These are phyloP conservation scores for Daktulosphaira vitifoliae DNA, from an alignment of 1,140 invertebrate genomes.

Conservation along the genomic window DNA sequence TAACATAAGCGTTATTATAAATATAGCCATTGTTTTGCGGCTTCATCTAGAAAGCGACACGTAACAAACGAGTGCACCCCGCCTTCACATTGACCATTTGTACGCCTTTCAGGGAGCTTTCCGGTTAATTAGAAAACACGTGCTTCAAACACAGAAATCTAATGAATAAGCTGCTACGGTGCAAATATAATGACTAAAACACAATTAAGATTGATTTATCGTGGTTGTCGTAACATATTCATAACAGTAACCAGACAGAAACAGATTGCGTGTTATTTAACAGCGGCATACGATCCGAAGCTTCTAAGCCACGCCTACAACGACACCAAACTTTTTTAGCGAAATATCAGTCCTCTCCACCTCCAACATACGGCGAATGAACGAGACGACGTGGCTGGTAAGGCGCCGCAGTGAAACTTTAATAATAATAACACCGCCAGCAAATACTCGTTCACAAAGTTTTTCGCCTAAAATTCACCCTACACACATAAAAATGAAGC, in stretches of 20 bases:
- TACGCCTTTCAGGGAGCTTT: neutral
- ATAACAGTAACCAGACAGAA: conserved; percentile 6
- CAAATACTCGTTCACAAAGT: neutral
- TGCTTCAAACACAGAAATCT: neutral
- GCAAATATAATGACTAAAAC: neutral
- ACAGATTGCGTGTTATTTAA: neutral
- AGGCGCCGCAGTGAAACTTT: neutral
- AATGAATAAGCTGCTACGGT: neutral
- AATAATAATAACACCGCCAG: conserved; percentile 14
- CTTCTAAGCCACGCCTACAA: too few relatives aligned
- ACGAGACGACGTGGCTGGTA: too few relatives aligned
- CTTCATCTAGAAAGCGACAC: too few relatives aligned
- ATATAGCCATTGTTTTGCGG: too few relatives aligned
- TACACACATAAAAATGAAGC: neutral
- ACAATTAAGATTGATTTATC: conserved; percentile 29
- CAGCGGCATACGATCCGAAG: neutral
- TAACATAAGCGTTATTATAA: too few relatives aligned
- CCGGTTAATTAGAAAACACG: conserved; percentile 25
- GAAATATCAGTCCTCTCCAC: too few relatives aligned
- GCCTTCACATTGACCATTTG: conserved; percentile 9
- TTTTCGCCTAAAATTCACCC: neutral
- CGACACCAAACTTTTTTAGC: too few relatives aligned
- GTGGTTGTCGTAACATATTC: neutral
- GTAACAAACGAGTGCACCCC: too few relatives aligned
- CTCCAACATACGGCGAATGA: too few relatives aligned